Percentiles rank a stretch among this genome's conserved stretches.
Conservation (phyloP, 1,140 invertebrate species). For the Trinorchestia longiramus region DNA sequence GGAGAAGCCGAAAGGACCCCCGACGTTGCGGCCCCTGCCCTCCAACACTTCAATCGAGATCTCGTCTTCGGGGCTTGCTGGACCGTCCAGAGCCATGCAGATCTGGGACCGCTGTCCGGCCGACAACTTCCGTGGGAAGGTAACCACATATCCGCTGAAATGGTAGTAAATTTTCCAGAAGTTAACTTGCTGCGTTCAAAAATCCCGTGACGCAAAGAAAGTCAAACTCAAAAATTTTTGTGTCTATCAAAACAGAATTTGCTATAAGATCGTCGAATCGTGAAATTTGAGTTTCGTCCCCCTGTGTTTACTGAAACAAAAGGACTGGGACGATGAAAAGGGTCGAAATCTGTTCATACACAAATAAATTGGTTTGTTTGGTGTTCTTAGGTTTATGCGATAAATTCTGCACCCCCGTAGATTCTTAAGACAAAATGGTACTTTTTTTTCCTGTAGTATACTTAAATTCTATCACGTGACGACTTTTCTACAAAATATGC, state of each 20-base stretch:
- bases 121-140: slow-evolving; percentile 19
- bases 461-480: too few relatives aligned
- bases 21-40: background rate
- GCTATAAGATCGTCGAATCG: background rate
- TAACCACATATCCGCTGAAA: slow-evolving; percentile 32
- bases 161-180: background rate
- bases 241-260: background rate
- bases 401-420: too few relatives aligned
- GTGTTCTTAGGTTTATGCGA: too few relatives aligned
- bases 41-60: background rate
- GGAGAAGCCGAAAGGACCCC: background rate
- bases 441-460: too few relatives aligned
- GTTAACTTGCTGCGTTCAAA: background rate
- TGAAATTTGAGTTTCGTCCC: background rate
- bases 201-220: background rate
- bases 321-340: background rate
- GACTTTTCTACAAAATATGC: too few relatives aligned
- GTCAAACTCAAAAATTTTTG: background rate
- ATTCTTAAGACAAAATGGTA: too few relatives aligned
- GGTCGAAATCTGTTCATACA: too few relatives aligned
- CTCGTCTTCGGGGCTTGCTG: background rate
- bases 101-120: slow-evolving; percentile 8
- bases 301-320: background rate
- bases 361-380: too few relatives aligned
- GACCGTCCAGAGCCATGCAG: background rate